These are phyloP conservation scores for Ophion slaviceki DNA, from an alignment of 2,888 invertebrate species.

Conservation along the genomic window DNA sequence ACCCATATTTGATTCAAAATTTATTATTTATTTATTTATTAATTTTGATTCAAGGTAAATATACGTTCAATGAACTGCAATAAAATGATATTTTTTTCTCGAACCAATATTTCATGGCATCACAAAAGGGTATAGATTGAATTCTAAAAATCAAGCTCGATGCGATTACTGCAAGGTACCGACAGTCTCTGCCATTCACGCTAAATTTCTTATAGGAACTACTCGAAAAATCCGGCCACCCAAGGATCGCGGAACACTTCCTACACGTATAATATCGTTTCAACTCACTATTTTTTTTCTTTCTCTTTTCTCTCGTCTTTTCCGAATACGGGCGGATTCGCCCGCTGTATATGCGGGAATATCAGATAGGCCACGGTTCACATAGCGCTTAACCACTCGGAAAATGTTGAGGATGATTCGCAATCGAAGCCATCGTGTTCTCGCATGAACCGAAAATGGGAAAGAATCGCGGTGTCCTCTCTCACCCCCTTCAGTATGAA, in stretches of 20 bases:
- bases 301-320: conserved; percentile 13
- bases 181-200: background rate
- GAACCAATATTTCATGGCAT: too few relatives aligned
- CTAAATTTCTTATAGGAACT: background rate
- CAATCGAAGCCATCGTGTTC: conserved; percentile 55
- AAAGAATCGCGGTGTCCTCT: conserved; percentile 39
- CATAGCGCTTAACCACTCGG: conserved; percentile 57
- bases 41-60: too few relatives aligned
- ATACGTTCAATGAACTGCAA: too few relatives aligned
- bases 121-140: too few relatives aligned
- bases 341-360: conserved; percentile 40
- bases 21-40: too few relatives aligned
- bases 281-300: conserved; percentile 7
- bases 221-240: background rate
- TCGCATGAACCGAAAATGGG: conserved; percentile 39
- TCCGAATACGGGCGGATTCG: conserved; percentile 20
- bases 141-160: too few relatives aligned
- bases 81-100: too few relatives aligned
- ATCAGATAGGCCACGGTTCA: conserved; percentile 58
- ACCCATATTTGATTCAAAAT: too few relatives aligned
- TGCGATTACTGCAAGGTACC: background rate
- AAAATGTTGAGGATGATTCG: conserved; percentile 63
- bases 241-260: background rate
- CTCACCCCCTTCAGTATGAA: conserved; percentile 29
- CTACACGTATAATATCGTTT: conserved; percentile 22